Evolutionary conservation across 2,888 invertebrate genomes (phyloP).

Genomic region (Eurytoma californica): DNA sequence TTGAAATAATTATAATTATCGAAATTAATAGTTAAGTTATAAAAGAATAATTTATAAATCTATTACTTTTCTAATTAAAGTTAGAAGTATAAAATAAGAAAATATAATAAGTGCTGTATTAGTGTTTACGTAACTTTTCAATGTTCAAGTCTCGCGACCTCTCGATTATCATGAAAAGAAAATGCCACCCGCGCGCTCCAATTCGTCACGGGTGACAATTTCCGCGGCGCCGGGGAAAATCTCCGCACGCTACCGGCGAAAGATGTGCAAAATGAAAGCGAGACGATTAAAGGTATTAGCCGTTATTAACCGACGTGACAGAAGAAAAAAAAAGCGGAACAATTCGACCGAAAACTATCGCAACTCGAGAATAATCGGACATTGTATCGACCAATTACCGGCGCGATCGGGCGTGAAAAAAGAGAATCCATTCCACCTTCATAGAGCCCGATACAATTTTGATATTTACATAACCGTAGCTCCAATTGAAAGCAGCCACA

Average conservation of each 20-base stretch:
- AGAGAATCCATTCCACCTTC: no score
- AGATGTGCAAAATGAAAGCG: constrained; percentile 20
- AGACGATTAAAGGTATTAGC: constrained; percentile 3
- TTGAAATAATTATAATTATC: background rate
- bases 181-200: constrained; percentile 20
- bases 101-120: background rate
- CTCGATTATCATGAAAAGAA: background rate
- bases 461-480: no score
- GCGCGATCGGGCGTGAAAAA: no score
- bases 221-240: constrained; percentile 60
- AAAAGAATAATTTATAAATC: background rate
- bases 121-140: background rate
- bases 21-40: background rate
- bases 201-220: constrained; percentile 63
- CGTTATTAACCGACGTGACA: background rate
- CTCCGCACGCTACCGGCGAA: background rate
- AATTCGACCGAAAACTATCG: background rate
- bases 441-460: no score
- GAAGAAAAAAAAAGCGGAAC: background rate
- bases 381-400: no score
- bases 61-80: background rate
- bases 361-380: no score
- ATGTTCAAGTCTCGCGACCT: background rate
- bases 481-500: no score
- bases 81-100: background rate